Base-by-base conservation (phyloP, 2,797 vertebrate species). In the Ambastaia sidthimunki region DNA sequence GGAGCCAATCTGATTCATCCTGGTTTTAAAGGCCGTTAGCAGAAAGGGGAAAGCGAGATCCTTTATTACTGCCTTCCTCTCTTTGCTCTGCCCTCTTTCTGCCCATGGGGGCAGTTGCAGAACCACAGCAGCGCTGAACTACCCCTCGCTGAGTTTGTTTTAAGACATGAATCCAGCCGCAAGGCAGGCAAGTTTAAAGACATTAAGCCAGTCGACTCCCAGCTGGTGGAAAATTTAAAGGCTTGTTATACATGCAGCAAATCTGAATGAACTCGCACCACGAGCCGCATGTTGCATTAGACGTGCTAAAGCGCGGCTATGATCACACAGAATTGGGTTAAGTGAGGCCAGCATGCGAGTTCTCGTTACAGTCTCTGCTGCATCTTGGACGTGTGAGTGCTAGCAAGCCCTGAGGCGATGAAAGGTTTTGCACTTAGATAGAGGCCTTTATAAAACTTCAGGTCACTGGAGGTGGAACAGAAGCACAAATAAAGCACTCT, bases 141-240 rank as follows among this genome's bases (percentile, higher is more conserved):
- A 31, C 25, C 25, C 25, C 59, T 21, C 12, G 31, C 28, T 0
- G 1, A 34, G 10, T 21, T 50, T n/a, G 50, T 37, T 77, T 76
- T 57, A 50, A 73, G 47, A 71, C 50, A 47, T 21, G 3, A 31
- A 55, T 68, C 67, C 23, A 54, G 54, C 31, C 15, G 25, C 31
- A 23, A 72, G n/a, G 54, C 28, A 28, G 52, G 59, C 68, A 63
- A 15, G 37, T 71, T 81, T 81, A 76, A 41, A 77, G 3, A 77
- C 74, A 73, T 69, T 63, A 65, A 7, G 1, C 50, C 28, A 28
- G 65, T 47, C 10, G 55, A 68, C 65, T 62, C 37, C n/a, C 34
- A 70, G 73, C 21, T n/a, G 57, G 50, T 81, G n/a, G 65, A 81
- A 76, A 47, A 76, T 76, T 81, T 81, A 67, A 48, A 78, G 54